Conservation (phyloP, 2,797 vertebrate genomes). For the Urocyon cinereoargenteus region DNA sequence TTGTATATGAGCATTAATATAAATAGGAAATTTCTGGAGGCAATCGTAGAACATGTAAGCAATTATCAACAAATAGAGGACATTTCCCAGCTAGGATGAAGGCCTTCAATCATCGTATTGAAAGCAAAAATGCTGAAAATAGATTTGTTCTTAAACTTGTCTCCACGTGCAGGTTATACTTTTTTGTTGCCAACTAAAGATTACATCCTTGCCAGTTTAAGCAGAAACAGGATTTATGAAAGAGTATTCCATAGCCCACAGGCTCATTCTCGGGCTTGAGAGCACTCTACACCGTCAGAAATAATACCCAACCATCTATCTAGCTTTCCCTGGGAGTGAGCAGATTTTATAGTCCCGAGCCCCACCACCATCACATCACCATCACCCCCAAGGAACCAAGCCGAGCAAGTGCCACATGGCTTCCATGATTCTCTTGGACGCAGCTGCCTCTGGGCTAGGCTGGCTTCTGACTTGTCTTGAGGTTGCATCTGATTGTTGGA, state of each 20-base stretch:
- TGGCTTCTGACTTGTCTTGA: not conserved
- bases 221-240: not conserved
- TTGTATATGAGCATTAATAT: not conserved
- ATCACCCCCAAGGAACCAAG: too few species aligned
- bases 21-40: not conserved
- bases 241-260: not conserved
- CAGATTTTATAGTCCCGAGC: not conserved
- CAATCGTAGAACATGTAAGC: not conserved
- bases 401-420: not conserved
- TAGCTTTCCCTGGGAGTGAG: not conserved
- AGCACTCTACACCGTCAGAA: not conserved
- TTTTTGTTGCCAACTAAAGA: not conserved
- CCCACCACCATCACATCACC: too few species aligned
- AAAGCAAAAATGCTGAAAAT: slow-evolving; percentile 35
- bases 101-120: not conserved
- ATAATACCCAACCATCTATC: not conserved
- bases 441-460: not conserved
- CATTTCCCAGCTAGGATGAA: not conserved
- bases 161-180: not conserved
- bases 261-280: not conserved
- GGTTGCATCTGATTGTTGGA: not conserved
- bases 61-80: not conserved
- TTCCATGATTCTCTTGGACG: not conserved
- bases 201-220: not conserved
- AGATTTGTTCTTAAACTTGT: not conserved